Evolutionary conservation across 2,113 vertebrate species (phyloP).

Genomic region (Sylvia atricapilla): DNA sequence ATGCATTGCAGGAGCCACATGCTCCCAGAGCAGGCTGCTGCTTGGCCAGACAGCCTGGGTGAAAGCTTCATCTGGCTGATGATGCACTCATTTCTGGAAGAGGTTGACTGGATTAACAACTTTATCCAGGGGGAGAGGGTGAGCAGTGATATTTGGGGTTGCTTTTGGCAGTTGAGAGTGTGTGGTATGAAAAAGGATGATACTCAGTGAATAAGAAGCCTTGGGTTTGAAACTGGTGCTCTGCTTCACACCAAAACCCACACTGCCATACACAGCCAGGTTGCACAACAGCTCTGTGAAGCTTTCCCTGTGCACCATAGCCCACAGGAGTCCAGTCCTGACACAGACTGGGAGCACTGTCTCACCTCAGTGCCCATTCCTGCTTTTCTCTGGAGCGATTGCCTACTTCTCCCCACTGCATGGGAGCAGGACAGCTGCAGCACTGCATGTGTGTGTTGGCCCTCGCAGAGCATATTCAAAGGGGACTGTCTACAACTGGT

Average conservation of each 20-base stretch:
- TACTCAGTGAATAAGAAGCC: not conserved
- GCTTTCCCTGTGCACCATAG: rapidly evolving
- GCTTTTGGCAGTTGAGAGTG: rapidly evolving
- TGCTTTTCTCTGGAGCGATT: rapidly evolving
- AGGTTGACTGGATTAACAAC: not conserved
- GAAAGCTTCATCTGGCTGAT: not conserved
- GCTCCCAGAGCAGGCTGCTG: not conserved
- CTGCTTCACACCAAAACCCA: not conserved
- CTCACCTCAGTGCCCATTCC: rapidly evolving
- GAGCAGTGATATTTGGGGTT: not conserved
- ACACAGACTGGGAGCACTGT: not conserved
- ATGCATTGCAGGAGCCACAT: rapidly evolving
- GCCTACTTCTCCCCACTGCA: rapidly evolving
- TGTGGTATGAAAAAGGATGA: not conserved
- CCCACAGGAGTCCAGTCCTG: not conserved
- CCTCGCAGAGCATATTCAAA: rapidly evolving
- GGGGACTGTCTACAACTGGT: not conserved
- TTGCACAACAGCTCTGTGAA: not conserved
- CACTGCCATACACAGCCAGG: rapidly evolving
- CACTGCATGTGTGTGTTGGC: rapidly evolving
- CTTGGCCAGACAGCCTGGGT: rapidly evolving
- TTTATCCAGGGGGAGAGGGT: not conserved
- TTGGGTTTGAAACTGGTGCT: not conserved
- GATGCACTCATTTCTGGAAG: not conserved
- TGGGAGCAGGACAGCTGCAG: not conserved